Evolutionary conservation across 2,888 invertebrate species (phyloP).

Genomic region (Heliconius ismenius): DNA sequence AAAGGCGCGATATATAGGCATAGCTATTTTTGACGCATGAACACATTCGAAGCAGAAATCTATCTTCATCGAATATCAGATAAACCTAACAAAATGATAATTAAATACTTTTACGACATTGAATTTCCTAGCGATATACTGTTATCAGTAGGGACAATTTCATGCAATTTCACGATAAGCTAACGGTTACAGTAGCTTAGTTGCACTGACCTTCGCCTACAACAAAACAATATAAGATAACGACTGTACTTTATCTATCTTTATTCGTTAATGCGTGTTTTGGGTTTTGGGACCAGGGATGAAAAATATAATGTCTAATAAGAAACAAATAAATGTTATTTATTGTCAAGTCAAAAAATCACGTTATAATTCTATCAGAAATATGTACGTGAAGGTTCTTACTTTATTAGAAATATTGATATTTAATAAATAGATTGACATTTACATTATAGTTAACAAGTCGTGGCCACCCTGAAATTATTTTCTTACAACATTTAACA

Average conservation of each 20-base stretch:
- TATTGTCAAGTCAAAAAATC: neutral
- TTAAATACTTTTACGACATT: slow-evolving; percentile 45
- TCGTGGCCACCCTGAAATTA: too few relatives aligned
- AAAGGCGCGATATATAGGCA: neutral
- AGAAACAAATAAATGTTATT: neutral
- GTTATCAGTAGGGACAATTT: slow-evolving; percentile 62
- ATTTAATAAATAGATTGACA: too few relatives aligned
- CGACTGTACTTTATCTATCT: slow-evolving; percentile 8
- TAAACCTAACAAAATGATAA: slow-evolving; percentile 41
- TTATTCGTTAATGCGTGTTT: slow-evolving; percentile 16
- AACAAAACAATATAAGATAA: slow-evolving; percentile 38
- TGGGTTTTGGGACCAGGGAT: neutral
- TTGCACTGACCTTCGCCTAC: slow-evolving; percentile 55
- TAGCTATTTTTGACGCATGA: slow-evolving; percentile 27
- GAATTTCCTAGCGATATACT: slow-evolving; percentile 57
- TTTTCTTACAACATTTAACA: too few relatives aligned
- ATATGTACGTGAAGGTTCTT: neutral
- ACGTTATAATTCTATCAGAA: too few relatives aligned
- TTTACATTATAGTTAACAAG: too few relatives aligned
- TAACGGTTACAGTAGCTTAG: slow-evolving; percentile 55
- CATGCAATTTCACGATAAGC: slow-evolving; percentile 62
- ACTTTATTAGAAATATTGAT: too few relatives aligned
- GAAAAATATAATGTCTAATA: neutral
- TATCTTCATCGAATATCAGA: slow-evolving; percentile 33
- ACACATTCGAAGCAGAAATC: slow-evolving; percentile 22